Evolutionary conservation across 1,140 invertebrate genomes (phyloP).

Genomic region (Mesaphorura yosii): DNA sequence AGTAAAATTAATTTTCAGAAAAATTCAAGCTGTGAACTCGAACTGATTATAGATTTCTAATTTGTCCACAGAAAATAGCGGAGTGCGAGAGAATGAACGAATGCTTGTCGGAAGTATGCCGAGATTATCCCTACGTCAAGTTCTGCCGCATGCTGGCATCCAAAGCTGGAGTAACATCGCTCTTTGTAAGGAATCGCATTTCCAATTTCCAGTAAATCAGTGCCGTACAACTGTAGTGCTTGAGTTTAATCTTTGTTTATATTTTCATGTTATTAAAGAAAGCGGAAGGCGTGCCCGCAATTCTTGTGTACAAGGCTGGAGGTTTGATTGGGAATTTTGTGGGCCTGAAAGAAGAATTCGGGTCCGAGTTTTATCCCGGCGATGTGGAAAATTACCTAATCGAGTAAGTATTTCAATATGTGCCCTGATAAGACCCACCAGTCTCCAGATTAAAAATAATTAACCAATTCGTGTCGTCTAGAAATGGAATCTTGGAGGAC

Average conservation of each 20-base stretch:
- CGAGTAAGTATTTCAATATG: no score
- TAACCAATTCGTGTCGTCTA: no score
- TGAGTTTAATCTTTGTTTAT: constrained; percentile 1
- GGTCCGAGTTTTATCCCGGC: constrained; percentile 75
- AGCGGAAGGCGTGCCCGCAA: constrained; percentile 73
- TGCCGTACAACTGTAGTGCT: no score
- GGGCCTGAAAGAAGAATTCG: constrained; percentile 68
- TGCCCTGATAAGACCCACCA: no score
- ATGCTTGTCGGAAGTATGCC: constrained; percentile 62
- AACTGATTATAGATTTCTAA: constrained; percentile 2
- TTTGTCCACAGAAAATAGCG: constrained; percentile 39
- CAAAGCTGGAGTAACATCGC: constrained; percentile 55
- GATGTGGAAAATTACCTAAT: constrained; percentile 84
- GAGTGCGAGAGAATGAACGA: constrained; percentile 78
- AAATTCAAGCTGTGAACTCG: not conserved
- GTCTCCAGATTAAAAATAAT: no score
- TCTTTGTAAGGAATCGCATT: constrained; percentile 51
- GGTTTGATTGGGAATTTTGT: constrained; percentile 90
- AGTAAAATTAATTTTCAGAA: constrained; percentile 32
- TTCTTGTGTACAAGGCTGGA: constrained; percentile 80
- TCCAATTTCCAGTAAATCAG: constrained; percentile 4
- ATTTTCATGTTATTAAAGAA: constrained; percentile 41
- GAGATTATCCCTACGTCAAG: constrained; percentile 75
- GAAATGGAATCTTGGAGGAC: no score
- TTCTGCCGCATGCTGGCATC: constrained; percentile 74